Evolutionary conservation across 2,888 invertebrate genomes (phyloP), one percentile per base, ranked within the genome.

Genomic region (Azorinus chamasolen): DNA sequence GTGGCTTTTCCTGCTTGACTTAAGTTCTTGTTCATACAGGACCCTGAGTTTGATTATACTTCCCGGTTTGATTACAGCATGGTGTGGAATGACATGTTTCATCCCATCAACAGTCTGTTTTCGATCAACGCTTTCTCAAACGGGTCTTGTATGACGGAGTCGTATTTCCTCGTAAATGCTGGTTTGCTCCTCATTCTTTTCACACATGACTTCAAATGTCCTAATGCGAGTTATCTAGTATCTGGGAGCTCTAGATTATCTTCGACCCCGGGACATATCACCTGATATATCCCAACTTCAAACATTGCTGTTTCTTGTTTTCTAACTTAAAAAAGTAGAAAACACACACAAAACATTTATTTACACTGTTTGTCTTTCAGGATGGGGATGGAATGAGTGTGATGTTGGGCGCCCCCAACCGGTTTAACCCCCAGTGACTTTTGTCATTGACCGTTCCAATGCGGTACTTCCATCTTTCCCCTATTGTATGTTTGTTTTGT

Each of bases 291-390:
- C n/a, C n/a, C n/a, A n/a, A n/a, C 55, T 32, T 55, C 37, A 18
- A 54, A 63, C 14, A n/a, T 65, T 1, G 51, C 2, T 2, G 39
- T 48, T 3, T 59, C 46, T 32, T 53, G 27, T 39, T 62, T 25
- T 46, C 48, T n/a, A 70, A 70, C n/a, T 62, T 62, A 12, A 54
- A 32, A 20, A 70, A n/a, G 25, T 62, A 54, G n/a, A 62, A 54
- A 25, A 54, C 62, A 37, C 55, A n/a, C n/a, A n/a, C n/a, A n/a
- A n/a, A n/a, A n/a, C n/a, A n/a, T n/a, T n/a, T n/a, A n/a, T n/a
- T n/a, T 48, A 48, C 48, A 48, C 25, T 37, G 27, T 16, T 55
- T 50, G n/a, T 24, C 14, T 61, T 37, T 62, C n/a, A 62, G 45
- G 6, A 16, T 18, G 10, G 55, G 41, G 39, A 48, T 54, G 16